phyloP scores from a whole-genome alignment of 2,113 vertebrate species.

The Agelaius tricolor region DNA sequence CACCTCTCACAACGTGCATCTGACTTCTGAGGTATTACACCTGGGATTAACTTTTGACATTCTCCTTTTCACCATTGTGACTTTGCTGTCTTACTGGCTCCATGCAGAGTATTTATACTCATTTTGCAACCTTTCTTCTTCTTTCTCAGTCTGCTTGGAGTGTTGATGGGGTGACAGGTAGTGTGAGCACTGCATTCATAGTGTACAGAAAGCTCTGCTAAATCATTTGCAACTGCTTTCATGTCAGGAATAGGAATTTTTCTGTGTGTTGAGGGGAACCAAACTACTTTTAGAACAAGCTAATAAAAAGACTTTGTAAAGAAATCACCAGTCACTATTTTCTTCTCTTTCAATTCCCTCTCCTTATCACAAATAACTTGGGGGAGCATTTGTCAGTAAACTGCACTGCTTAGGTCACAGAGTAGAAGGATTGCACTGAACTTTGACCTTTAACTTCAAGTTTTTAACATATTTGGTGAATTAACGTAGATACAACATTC shows the following conservation, averaged over 20 bases:
- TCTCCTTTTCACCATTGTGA: neutral
- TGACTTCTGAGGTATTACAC: neutral
- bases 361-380: neutral
- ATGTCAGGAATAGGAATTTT: neutral
- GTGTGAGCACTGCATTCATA: neutral
- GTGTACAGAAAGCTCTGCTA: neutral
- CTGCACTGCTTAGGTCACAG: neutral
- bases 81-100: neutral
- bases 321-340: neutral
- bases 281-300: neutral
- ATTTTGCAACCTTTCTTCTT: neutral
- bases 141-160: neutral
- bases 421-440: neutral
- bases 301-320: neutral
- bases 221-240: neutral
- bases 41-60: conserved; percentile 23
- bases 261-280: no score
- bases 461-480: neutral
- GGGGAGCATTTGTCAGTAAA: neutral
- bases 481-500: neutral
- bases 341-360: neutral
- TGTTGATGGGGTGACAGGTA: neutral
- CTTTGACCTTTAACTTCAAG: neutral
- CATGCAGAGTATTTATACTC: neutral
- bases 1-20: neutral